Percentiles rank a stretch among this genome's conserved stretches.
These are phyloP conservation scores for Machaerirhynchus nigripectus DNA, from an alignment of 2,113 vertebrate species.

Conservation along the genomic window DNA sequence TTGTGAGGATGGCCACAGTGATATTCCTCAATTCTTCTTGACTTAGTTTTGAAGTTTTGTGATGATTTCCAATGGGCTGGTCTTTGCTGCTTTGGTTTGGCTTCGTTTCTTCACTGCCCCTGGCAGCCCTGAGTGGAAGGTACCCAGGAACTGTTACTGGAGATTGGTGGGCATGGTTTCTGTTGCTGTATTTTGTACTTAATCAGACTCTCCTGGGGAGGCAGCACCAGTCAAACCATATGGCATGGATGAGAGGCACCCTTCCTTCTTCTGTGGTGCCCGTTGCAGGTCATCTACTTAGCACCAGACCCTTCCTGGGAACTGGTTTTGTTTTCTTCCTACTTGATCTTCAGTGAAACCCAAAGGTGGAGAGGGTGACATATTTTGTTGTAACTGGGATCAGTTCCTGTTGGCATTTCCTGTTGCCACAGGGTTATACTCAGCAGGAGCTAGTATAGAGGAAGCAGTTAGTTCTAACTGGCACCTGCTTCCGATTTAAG, in stretches of 20 bases:
- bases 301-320: neutral
- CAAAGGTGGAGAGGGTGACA: neutral
- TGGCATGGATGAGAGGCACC: neutral
- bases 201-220: neutral
- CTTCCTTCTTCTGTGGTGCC: neutral
- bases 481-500: constrained; percentile 4
- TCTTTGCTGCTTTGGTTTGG: neutral
- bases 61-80: rapidly evolving
- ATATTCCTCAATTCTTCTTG: neutral
- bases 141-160: neutral
- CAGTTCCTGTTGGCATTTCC: rapidly evolving
- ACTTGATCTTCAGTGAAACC: neutral
- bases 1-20: neutral
- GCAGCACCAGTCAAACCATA: neutral
- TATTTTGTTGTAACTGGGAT: neutral
- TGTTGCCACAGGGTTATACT: neutral
- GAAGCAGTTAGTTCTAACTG: neutral
- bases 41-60: neutral
- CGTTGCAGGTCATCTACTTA: neutral
- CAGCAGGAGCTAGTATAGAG: neutral
- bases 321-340: neutral
- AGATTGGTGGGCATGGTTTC: neutral
- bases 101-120: neutral
- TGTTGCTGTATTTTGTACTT: neutral
- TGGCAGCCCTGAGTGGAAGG: neutral